phyloP scores from a whole-genome alignment of 2,113 vertebrate species.

The Dicrurus megarhynchus region DNA sequence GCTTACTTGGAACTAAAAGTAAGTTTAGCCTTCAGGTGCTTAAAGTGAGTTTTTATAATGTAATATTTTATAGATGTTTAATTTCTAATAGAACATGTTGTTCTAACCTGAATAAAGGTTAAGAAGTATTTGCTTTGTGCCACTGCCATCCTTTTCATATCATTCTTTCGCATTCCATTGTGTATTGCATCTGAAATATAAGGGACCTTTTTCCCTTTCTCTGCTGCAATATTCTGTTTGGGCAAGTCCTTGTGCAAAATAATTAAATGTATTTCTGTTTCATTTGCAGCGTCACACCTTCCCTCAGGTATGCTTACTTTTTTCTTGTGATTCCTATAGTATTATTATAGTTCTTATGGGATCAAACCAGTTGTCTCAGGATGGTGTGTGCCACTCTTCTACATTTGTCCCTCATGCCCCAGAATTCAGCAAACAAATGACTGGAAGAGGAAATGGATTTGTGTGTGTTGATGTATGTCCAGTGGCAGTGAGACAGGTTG shows the following conservation, averaged over 20 bases:
- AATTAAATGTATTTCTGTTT: background rate
- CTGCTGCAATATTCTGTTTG: background rate
- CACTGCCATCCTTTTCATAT: background rate
- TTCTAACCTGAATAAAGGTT: background rate
- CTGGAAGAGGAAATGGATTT: background rate
- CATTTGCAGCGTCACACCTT: conserved; percentile 48
- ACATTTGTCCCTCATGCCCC: background rate
- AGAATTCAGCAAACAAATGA: background rate
- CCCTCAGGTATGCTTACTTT: conserved; percentile 29
- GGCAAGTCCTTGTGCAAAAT: background rate
- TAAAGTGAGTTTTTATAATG: background rate
- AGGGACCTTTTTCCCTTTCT: background rate
- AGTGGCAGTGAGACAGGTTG: background rate
- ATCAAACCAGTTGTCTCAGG: background rate
- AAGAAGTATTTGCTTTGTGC: background rate
- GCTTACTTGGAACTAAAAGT: background rate
- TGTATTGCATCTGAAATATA: background rate
- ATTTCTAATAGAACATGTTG: background rate
- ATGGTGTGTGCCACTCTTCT: background rate
- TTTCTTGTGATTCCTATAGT: background rate
- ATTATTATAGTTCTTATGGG: background rate
- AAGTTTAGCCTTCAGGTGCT: background rate
- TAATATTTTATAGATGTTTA: background rate
- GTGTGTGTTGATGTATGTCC: background rate
- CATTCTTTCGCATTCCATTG: background rate